Conservation (phyloP, 2,113 vertebrate genomes). For the Polypterus bichir region DNA sequence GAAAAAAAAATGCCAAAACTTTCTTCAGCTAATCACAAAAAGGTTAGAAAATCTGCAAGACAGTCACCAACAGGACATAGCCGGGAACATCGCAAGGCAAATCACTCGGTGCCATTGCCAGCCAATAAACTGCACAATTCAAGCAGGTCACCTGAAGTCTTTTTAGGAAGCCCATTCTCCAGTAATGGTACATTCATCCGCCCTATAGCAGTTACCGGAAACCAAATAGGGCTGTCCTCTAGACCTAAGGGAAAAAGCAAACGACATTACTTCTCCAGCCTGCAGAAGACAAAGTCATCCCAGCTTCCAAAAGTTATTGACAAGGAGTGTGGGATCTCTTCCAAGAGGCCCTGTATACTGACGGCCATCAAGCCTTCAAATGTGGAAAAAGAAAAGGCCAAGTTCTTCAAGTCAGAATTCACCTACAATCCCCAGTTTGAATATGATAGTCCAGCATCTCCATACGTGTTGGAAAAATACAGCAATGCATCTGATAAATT, state of each 20-base stretch:
- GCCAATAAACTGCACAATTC: conserved; percentile 25
- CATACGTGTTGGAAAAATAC: conserved; percentile 57
- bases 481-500: conserved; percentile 71
- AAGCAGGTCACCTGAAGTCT: conserved; percentile 27
- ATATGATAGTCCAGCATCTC: conserved; percentile 63
- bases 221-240: conserved; percentile 27
- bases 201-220: conserved; percentile 44
- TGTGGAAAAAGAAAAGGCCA: conserved; percentile 70
- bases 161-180: conserved; percentile 21
- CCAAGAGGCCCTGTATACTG: conserved; percentile 68
- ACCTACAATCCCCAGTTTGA: conserved; percentile 82
- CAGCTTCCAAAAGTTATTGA: conserved; percentile 31
- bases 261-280: conserved; percentile 19
- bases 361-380: conserved; percentile 84
- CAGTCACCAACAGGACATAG: conserved; percentile 11
- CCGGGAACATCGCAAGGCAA: conserved; percentile 22
- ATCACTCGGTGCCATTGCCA: conserved; percentile 18
- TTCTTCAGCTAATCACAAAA: conserved; percentile 26
- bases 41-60: conserved; percentile 32
- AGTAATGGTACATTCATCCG: conserved; percentile 29
- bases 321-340: conserved; percentile 41
- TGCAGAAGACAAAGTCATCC: conserved; percentile 40
- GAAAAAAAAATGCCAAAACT: conserved; percentile 48
- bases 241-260: conserved; percentile 33
- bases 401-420: conserved; percentile 75